Evolutionary conservation across 2,888 invertebrate genomes (phyloP), one percentile per base, ranked within the genome.

Genomic region (Noctua janthina): DNA sequence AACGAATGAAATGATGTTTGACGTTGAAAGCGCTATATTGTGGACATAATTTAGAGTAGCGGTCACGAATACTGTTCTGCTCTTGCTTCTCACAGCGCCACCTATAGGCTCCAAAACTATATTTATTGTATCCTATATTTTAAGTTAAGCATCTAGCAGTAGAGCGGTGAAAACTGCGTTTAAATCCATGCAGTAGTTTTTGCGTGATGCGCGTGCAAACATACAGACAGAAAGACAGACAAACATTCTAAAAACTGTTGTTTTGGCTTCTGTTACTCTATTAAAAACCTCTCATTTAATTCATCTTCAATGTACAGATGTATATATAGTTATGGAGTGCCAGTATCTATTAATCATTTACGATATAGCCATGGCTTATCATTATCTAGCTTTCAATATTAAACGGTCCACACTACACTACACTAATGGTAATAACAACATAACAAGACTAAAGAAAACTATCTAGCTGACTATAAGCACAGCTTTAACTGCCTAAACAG

Each of bases 61-160:
- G 7, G 81, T 64, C 77, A 83, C 68, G 68, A 83, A 76, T 23
- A 75, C n/a, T 10, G 20, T 51, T 59, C 68, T 4, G 0, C 43
- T 7, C 7, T 43, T 43, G 7, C 43, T 43, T 43, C 7, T 8
- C 43, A 43, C 43, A 43, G 43, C 43, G 43, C 43, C 43, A 43
- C 7, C 43, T 43, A 43, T 43, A 8, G 43, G 43, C 8, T 43
- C 43, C 43, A 7, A 43, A 43, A 43, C 43, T 43, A 43, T 43
- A 43, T 43, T 7, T 43, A 43, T 7, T 43, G 43, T 2, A 43
- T 8, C 43, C 43, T 43, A 43, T 43, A 43, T 43, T 43, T 43
- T 43, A 43, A 43, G 43, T 43, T 43, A 7, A 43, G 43, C 43
- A 43, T 43, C 43, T 7, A 43, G 43, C 43, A 43, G 43, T 43